Percentiles rank a stretch among this genome's conserved stretches.
These are phyloP conservation scores for Timema podura DNA, from an alignment of 2,888 invertebrate species.

Conservation along the genomic window DNA sequence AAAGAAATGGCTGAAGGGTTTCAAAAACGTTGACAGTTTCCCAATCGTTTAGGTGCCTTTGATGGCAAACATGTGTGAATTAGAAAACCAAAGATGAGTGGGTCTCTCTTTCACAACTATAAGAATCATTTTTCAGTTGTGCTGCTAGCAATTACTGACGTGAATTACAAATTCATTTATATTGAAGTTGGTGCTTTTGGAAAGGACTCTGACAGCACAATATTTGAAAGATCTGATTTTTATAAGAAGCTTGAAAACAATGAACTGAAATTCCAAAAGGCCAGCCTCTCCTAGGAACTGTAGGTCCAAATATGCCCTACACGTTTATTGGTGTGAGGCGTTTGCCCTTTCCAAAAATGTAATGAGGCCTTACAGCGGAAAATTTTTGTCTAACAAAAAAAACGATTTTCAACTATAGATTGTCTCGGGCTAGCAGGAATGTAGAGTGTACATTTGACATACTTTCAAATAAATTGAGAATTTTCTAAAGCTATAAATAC, in stretches of 20 bases:
- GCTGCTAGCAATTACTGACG: constrained; percentile 1
- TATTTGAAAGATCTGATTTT: not conserved
- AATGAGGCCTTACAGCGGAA: not conserved
- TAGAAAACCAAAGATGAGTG: constrained; percentile 7
- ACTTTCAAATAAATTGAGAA: not conserved
- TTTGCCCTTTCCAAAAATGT: not conserved
- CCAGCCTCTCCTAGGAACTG: not conserved
- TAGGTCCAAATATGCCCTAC: not conserved
- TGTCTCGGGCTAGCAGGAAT: not conserved
- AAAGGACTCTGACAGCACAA: not conserved
- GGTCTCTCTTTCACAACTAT: constrained; percentile 7
- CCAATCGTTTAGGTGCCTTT: not conserved
- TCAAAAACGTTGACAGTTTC: not conserved
- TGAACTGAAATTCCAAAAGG: not conserved
- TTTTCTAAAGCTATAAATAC: not conserved
- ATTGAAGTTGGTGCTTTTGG: not conserved
- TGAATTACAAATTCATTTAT: not conserved
- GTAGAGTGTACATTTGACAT: constrained; percentile 6
- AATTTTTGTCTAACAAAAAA: not conserved
- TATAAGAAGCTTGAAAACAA: not conserved
- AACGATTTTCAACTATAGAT: constrained; percentile 5
- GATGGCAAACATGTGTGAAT: constrained; percentile 4
- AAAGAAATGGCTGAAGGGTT: not conserved
- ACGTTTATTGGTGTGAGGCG: not conserved
- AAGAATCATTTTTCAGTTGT: not conserved